A percentile compares a stretch with the other conserved stretches of the same genome.
phyloP scores from a whole-genome alignment of 2,113 vertebrate species.

The Puffinus mauretanicus region DNA sequence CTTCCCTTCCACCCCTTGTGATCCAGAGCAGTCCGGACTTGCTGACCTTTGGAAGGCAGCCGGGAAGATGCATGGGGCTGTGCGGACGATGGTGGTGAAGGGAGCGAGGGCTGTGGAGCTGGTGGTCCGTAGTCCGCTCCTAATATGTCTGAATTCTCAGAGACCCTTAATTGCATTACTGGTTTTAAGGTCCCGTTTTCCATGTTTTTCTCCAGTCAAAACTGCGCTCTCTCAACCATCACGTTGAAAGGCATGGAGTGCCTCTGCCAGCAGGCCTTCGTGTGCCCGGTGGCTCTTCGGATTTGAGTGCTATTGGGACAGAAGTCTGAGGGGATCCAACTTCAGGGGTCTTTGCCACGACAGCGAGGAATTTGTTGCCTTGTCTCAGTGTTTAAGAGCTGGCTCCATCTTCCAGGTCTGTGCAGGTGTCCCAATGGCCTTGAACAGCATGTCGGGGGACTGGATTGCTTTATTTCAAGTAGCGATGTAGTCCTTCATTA shows the following conservation, averaged over 20 bases:
- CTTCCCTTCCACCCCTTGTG: neutral
- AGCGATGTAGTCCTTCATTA: neutral
- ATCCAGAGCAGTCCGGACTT: neutral
- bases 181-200: neutral
- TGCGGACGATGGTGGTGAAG: neutral
- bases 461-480: neutral
- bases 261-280: neutral
- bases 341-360: no score
- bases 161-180: accelerated
- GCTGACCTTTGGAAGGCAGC: neutral
- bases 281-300: neutral
- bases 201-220: neutral
- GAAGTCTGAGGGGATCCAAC: neutral
- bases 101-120: neutral
- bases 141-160: neutral
- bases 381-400: no score
- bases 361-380: neutral
- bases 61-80: accelerated
- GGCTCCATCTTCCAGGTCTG: neutral
- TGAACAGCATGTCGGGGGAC: neutral
- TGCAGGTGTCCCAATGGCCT: neutral
- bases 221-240: neutral
- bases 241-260: neutral
- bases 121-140: accelerated
- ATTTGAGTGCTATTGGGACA: neutral